These are phyloP conservation scores for Aproaerema taeniolella DNA, from an alignment of 2,888 invertebrate species.

Conservation along the genomic window DNA sequence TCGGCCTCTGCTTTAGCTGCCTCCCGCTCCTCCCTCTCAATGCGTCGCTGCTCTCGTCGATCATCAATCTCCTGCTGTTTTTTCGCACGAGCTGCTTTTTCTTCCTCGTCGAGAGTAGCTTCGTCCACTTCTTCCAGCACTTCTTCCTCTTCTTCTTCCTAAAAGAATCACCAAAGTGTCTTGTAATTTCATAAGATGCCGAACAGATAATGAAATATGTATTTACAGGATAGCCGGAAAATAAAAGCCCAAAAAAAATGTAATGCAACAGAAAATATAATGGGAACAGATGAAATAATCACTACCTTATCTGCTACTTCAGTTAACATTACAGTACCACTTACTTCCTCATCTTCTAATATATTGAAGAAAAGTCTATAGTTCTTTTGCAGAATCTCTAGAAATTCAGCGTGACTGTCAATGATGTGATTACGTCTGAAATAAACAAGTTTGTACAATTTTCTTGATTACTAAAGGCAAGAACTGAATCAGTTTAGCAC, in stretches of 20 bases:
- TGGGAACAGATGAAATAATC: too few species aligned
- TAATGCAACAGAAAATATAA: too few species aligned
- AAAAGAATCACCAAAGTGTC: not conserved
- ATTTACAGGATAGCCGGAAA: too few species aligned
- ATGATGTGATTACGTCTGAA: conserved; percentile 56
- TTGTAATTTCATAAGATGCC: not conserved
- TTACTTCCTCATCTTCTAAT: conserved; percentile 62
- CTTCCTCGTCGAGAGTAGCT: conserved; percentile 56
- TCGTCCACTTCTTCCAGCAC: conserved; percentile 62
- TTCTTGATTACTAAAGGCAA: too few species aligned
- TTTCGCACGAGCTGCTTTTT: conserved; percentile 45
- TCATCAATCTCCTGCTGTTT: conserved; percentile 39
- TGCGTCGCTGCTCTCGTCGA: conserved; percentile 39
- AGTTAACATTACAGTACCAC: not conserved
- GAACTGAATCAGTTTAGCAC: too few species aligned
- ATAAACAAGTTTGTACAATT: too few species aligned
- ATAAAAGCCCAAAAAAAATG: too few species aligned
- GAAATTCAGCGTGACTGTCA: conserved; percentile 75
- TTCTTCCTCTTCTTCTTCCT: conserved; percentile 49
- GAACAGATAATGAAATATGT: too few species aligned
- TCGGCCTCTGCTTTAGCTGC: conserved; percentile 33
- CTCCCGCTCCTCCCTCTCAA: conserved; percentile 44
- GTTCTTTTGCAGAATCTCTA: conserved; percentile 79
- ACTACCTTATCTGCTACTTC: not conserved
- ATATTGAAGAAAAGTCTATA: conserved; percentile 83